Conservation (phyloP, 2,797 vertebrate genomes). For the Squalus acanthias region DNA sequence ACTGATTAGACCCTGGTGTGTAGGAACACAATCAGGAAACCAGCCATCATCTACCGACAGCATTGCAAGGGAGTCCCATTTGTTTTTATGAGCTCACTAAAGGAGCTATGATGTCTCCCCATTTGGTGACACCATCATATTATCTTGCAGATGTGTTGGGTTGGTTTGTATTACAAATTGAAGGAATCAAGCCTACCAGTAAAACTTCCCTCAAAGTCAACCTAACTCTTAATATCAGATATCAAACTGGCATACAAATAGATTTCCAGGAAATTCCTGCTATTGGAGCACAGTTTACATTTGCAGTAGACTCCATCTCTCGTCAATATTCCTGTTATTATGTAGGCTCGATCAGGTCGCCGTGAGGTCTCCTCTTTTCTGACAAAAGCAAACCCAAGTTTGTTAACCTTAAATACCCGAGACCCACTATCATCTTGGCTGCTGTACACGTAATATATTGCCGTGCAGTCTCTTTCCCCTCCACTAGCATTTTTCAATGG, state of each 20-base stretch:
- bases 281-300: not conserved
- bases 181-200: not conserved
- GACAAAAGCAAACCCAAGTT: not conserved
- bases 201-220: not conserved
- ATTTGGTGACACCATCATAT: not conserved
- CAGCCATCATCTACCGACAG: not conserved
- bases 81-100: not conserved
- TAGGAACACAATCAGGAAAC: not conserved
- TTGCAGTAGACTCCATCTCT: not conserved
- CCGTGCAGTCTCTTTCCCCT: not conserved
- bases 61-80: not conserved
- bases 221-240: not conserved
- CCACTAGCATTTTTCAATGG: not conserved
- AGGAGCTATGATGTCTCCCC: not conserved
- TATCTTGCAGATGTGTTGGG: not conserved
- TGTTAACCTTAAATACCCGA: not conserved
- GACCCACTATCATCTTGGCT: not conserved
- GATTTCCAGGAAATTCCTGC: not conserved
- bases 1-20: not conserved
- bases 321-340: not conserved
- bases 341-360: not conserved
- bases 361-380: not conserved
- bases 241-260: not conserved
- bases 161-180: not conserved
- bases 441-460: not conserved